These are phyloP conservation scores for Xerus rutilus DNA, from an alignment of 2,797 vertebrate genomes.

Conservation along the genomic window DNA sequence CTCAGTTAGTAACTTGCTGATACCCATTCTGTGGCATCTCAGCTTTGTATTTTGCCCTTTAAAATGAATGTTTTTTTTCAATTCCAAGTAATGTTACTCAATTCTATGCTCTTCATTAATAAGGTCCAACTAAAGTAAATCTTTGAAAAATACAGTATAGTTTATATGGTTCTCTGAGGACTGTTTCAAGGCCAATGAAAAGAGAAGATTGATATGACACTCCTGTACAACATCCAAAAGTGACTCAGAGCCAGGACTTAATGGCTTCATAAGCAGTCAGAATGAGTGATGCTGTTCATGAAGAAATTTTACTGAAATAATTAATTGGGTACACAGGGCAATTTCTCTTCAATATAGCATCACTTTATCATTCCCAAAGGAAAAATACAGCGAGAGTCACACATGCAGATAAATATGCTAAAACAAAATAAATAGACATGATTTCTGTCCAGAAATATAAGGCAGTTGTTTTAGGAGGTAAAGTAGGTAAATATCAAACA, in stretches of 20 bases:
- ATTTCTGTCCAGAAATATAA: constrained; percentile 57
- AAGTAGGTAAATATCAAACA: constrained; percentile 39
- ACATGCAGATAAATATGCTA: constrained; percentile 32
- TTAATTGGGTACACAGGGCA: constrained; percentile 63
- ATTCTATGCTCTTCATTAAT: constrained; percentile 42
- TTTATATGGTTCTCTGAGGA: constrained; percentile 46
- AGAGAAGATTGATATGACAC: constrained; percentile 51
- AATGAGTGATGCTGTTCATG: constrained; percentile 57
- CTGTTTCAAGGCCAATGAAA: constrained; percentile 39
- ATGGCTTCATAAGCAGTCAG: constrained; percentile 64
- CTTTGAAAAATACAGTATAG: constrained; percentile 47
- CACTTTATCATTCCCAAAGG: constrained; percentile 57
- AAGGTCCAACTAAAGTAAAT: constrained; percentile 57
- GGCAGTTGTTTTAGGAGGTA: constrained; percentile 5
- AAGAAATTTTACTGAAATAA: constrained; percentile 73
- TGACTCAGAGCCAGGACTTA: constrained; percentile 62
- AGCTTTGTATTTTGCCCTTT: constrained; percentile 38
- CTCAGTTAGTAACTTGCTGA: neutral
- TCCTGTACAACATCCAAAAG: constrained; percentile 6
- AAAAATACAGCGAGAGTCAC: constrained; percentile 21
- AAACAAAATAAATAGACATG: constrained; percentile 56
- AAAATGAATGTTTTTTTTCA: constrained; percentile 38
- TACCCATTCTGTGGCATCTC: neutral
- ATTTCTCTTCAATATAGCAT: constrained; percentile 45
- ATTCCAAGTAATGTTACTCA: constrained; percentile 43